Percentiles rank a stretch among this genome's conserved stretches.
Evolutionary conservation across 2,113 vertebrate species (phyloP).

Genomic region (Alligator mississippiensis): DNA sequence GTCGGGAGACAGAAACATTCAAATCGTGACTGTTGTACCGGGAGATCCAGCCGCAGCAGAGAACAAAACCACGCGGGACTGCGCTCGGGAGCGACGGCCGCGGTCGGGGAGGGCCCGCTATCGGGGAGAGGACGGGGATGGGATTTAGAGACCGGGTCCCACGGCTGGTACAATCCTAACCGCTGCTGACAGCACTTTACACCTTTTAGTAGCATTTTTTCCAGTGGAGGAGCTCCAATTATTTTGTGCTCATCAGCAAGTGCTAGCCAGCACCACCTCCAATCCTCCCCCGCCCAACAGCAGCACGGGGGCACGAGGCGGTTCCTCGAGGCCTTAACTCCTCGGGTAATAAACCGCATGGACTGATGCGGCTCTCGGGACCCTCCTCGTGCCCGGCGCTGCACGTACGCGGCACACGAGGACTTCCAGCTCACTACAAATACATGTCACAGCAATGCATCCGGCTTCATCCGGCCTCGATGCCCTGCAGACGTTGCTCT

Average conservation of each 20-base stretch:
- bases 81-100: too few relatives aligned
- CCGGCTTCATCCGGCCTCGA: background rate
- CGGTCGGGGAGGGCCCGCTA: too few relatives aligned
- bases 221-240: too few relatives aligned
- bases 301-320: background rate
- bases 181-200: background rate
- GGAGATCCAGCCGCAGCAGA: background rate
- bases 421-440: too few relatives aligned
- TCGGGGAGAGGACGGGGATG: background rate
- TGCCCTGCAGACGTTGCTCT: accelerated
- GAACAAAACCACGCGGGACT: background rate
- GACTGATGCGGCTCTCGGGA: background rate
- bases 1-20: background rate
- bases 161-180: background rate
- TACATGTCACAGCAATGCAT: background rate
- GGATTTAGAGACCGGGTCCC: background rate
- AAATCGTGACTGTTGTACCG: background rate
- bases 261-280: background rate
- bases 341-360: background rate
- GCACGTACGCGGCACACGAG: background rate
- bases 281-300: background rate
- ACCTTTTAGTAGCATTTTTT: background rate
- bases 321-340: background rate
- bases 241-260: too few relatives aligned
- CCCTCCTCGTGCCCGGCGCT: accelerated